Base-by-base conservation (phyloP, 2,113 vertebrate species). In the Sebastes fasciatus region DNA sequence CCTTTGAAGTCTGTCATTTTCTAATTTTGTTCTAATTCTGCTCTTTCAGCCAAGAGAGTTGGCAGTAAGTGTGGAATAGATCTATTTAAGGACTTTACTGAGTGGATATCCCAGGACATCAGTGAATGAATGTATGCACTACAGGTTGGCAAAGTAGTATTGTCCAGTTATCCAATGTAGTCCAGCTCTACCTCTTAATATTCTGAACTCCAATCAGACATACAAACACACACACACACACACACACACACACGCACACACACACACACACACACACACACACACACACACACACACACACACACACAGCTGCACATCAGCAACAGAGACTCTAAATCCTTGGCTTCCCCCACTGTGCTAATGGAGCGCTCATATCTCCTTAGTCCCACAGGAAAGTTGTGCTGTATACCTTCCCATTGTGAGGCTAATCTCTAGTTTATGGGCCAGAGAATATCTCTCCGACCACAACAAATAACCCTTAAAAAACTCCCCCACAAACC, bases 391-490 rank as follows among this genome's bases (percentile, higher is more conserved):
- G 88, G 85, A 89, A 89, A 80, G 84, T 89, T 80, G 68, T 80
- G 60, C 77, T 64, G 48, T 76, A 78, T 83, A 83, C 86, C 88
- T 87, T 93, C 81, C 88, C 83, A 86, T 84, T 88, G 83, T 88
- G 82, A 88, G 86, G 82, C 79, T 92, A 91, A 93, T 89, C 85
- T 92, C 43, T 66, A 65, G 81, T 90, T 93, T 93, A 88, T 86
- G 79, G 86, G 6, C 76, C 80, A 60, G 74, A 82, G 82, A 90
- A 86, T 80, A 85, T 91, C 89, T 88, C 83, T 79, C 74, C 69
- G 83, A 91, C 80, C 86, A 83, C 90, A 86, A 90, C 80, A 88
- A 83, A 66, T 79, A 73, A 75, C 64, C 80, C 72, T 78, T 85
- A 87, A 90, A 4, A 90, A 88, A 87, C 69, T 83, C 78, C 79